Percentiles rank a stretch among this genome's conserved stretches.
Conservation (phyloP, 2,888 invertebrate genomes). For the Apamea monoglypha region DNA sequence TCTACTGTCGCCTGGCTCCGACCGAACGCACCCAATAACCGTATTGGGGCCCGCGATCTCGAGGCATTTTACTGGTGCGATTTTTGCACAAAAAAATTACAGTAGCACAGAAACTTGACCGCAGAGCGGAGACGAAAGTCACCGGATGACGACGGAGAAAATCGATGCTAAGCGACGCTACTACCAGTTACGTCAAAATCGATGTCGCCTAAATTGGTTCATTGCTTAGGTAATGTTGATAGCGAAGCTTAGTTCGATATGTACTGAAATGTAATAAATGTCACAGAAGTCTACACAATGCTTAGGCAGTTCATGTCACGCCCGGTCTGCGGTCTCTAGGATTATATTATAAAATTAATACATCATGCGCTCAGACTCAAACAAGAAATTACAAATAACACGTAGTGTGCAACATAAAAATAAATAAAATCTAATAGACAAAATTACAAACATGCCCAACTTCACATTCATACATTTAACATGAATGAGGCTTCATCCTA, state of each 20-base stretch:
- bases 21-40: constrained; percentile 76
- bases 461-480: constrained; percentile 52
- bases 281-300: constrained; percentile 46
- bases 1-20: constrained; percentile 74
- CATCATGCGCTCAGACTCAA: constrained; percentile 82
- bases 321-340: constrained; percentile 65
- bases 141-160: constrained; percentile 28
- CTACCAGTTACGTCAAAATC: constrained; percentile 40
- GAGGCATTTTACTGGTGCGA: constrained; percentile 76
- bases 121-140: constrained; percentile 57
- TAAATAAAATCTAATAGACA: constrained; percentile 53
- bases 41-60: constrained; percentile 76
- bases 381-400: constrained; percentile 84
- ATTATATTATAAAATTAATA: constrained; percentile 66
- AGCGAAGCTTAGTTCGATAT: constrained; percentile 61
- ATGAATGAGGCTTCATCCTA: constrained; percentile 40
- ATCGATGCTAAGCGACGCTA: constrained; percentile 59
- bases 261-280: constrained; percentile 40
- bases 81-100: constrained; percentile 46
- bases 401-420: constrained; percentile 74
- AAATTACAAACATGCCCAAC: constrained; percentile 66
- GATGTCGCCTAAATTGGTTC: constrained; percentile 39
- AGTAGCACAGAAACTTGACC: constrained; percentile 55
- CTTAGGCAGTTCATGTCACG: constrained; percentile 56
- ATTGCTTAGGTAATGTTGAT: constrained; percentile 46